Base-by-base conservation (phyloP, 2,797 vertebrate genomes). In the Cyclopterus lumpus region DNA sequence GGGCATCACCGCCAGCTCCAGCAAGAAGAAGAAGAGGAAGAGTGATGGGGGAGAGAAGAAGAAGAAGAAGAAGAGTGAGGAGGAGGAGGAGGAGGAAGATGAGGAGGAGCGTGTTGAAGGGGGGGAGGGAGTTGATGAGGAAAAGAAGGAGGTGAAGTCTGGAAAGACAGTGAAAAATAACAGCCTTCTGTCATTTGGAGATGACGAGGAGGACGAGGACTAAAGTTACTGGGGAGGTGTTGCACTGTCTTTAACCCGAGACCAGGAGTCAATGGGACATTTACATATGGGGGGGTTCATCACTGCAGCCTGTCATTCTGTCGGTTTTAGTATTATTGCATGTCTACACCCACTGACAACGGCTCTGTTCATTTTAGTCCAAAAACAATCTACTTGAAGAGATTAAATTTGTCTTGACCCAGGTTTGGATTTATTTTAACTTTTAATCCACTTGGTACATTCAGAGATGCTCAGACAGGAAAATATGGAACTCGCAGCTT, bases 151-250 rank as follows among this genome's bases (percentile, higher is more conserved):
- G 86, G 94, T 88, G 77, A 95, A 87, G 83, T 88, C 93, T 84
- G 93, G 91, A 36, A 97, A 96, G 76, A 97, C 97, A 93, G 86
- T 99, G 0, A 98, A 97, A 90, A 99, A 99, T 63, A 97, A 92
- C 86, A 99, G 96, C 81, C 96, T 99, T 51, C 95, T 99, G 77
- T 99, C 97, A 2, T 99, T 99, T 88, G 97, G 95, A 83, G 96
- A 93, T 38, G 97, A 97, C 16, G 97, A 98, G 64, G 96, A 96
- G 15, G 95, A 98, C 67, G 96, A 97, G n/a, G 92, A 93, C 48
- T 93, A 68, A 51, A 69, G 64, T 30, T 57, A 26, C 38, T 20
- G 61, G 5, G 68, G 28, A 64, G n/a, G 32, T 6, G 18, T 46
- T 24, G 62, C 65, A 72, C 68, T 40, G 46, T 55, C 54, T 54